Evolutionary conservation across 37 sponge, comb jelly and placozoan species (phyloP), one percentile per base, ranked within the genome.

Genomic region (Cladorhizidae sp.): DNA sequence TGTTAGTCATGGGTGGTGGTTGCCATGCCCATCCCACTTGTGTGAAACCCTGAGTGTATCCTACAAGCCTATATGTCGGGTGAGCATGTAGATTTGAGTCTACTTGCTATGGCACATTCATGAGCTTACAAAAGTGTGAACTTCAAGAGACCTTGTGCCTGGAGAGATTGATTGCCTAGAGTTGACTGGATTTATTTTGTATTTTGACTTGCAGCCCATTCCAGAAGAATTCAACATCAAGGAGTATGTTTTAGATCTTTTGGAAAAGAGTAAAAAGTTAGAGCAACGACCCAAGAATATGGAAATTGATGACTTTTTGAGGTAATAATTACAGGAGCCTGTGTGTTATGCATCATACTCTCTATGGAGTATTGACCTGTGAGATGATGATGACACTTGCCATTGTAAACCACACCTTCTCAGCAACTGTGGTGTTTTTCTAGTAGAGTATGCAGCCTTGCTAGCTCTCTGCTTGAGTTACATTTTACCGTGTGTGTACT

Each of bases 141-240:
- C n/a, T 59, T 8, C 28, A 18, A 17, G 61, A 17, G 61, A 17
- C 15, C 28, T 7, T 59, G 61, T 59, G 61, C 12, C 15, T 59
- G 61, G 6, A 18, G 6, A 18, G 15, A 59, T 26, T 5, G 5
- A 26, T 59, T 45, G 9, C 49, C 49, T 45, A 9, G 9, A 45
- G 8, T 9, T 45, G 5, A 12, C 49, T 9, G 5, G 49, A 45
- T 45, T 45, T 14, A 58, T 8, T 65, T 25, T 61, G 62, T 5
- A 40, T 40, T 54, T 29, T 40, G 23, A 36, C 41, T 40, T 40
- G 11, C 35, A 92, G 93, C 79, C 74, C 0, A 69, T 92, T 31
- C 83, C 79, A 29, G 61, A 73, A 40, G 93, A 89, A n/a, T 89
- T 93, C 62, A 55, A 89, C 55, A 86, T 89, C 40, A 93, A 89